phyloP scores from a whole-genome alignment of 53 echinoderm and acorn worm species.

The Astropecten irregularis region DNA sequence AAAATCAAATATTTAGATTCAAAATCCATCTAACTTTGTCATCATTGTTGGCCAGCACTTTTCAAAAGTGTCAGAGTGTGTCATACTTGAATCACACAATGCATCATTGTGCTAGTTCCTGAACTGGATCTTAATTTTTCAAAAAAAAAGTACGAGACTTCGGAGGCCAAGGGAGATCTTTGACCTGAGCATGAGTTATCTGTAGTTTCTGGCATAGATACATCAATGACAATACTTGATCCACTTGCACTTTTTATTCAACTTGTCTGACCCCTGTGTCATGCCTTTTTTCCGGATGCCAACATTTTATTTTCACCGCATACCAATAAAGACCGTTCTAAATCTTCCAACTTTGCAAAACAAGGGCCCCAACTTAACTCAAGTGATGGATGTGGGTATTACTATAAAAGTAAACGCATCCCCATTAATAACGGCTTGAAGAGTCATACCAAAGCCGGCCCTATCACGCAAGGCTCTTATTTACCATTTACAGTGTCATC shows the following conservation, averaged over 20 bases:
- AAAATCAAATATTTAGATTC: too few species aligned
- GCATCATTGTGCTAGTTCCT: too few species aligned
- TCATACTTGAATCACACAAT: too few species aligned
- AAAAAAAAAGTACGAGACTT: too few species aligned
- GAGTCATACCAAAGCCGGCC: slow-evolving; percentile 1
- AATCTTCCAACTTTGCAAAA: slow-evolving; percentile 20
- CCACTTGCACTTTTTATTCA: slow-evolving; percentile 48
- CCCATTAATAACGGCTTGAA: slow-evolving; percentile 20
- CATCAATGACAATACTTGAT: slow-evolving; percentile 43
- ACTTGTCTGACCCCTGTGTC: slow-evolving; percentile 30
- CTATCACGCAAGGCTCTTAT: slow-evolving; percentile 49
- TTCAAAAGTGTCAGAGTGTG: too few species aligned
- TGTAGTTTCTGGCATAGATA: slow-evolving; percentile 29
- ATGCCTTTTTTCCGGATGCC: background rate
- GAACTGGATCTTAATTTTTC: too few species aligned
- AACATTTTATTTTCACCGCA: slow-evolving; percentile 35
- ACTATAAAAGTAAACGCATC: slow-evolving; percentile 9
- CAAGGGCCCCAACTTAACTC: background rate
- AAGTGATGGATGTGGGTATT: slow-evolving; percentile 49
- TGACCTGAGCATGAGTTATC: background rate
- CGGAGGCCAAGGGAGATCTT: too few species aligned
- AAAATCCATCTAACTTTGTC: too few species aligned
- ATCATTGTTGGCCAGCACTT: too few species aligned
- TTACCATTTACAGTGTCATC: slow-evolving; percentile 46
- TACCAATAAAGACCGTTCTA: background rate